Conservation (phyloP, 2,888 invertebrate genomes). For the Eumerus sabulonum region DNA sequence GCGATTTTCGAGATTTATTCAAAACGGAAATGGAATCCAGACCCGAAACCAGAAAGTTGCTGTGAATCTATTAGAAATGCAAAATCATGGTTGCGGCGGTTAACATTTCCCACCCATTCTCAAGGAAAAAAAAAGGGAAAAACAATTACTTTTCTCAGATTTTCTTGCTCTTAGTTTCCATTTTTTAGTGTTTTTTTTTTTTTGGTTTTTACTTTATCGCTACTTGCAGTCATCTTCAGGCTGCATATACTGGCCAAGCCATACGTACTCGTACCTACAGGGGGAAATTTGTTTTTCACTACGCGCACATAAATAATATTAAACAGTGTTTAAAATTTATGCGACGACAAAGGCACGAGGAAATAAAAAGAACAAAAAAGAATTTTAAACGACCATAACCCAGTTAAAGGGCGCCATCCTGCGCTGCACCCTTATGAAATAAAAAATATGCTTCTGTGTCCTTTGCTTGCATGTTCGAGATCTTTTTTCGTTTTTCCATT, state of each 20-base stretch:
- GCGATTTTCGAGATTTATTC: slow-evolving; percentile 62
- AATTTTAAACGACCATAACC: slow-evolving; percentile 61
- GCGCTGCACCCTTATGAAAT: slow-evolving; percentile 10
- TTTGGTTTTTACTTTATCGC: slow-evolving; percentile 56
- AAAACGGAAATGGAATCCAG: slow-evolving; percentile 65
- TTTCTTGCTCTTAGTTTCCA: background rate
- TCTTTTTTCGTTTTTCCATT: slow-evolving; percentile 10
- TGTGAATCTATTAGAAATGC: slow-evolving; percentile 60
- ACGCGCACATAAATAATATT: slow-evolving; percentile 60
- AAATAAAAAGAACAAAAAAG: slow-evolving; percentile 41
- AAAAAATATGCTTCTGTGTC: slow-evolving; percentile 10
- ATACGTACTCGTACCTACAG: background rate
- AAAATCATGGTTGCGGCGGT: slow-evolving; percentile 49
- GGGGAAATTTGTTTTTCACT: slow-evolving; percentile 31
- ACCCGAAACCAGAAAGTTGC: slow-evolving; percentile 42
- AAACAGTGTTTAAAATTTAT: slow-evolving; percentile 70
- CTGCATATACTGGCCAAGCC: background rate
- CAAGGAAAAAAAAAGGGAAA: slow-evolving; percentile 21
- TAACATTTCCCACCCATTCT: slow-evolving; percentile 36
- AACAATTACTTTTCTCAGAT: slow-evolving; percentile 55
- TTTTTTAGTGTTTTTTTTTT: background rate
- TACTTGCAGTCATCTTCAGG: slow-evolving; percentile 54
- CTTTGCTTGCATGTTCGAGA: slow-evolving; percentile 5
- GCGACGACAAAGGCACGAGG: slow-evolving; percentile 64
- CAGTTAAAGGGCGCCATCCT: slow-evolving; percentile 35